These are phyloP conservation scores for Meghimatium bilineatum DNA, from an alignment of 2,888 invertebrate species.

Conservation along the genomic window DNA sequence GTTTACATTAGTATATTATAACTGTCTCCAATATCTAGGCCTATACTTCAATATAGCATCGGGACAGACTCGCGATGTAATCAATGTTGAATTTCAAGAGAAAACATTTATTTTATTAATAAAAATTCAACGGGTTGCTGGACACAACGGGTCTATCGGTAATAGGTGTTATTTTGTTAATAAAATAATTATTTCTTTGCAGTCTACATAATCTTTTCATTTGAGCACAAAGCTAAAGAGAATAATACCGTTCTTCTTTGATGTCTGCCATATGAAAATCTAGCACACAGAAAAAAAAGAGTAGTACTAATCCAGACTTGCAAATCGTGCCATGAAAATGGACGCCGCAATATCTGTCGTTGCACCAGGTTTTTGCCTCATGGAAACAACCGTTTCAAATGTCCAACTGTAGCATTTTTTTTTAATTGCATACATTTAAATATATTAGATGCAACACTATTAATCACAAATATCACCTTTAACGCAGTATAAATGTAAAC, in stretches of 20 bases:
- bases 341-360: conserved; percentile 11
- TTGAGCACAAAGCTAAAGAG: conserved; percentile 18
- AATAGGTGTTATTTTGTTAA: not conserved
- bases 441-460: not conserved
- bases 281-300: conserved; percentile 29
- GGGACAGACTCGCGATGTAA: no score
- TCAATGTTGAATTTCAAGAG: no score
- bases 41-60: no score
- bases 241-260: conserved; percentile 24
- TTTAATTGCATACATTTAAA: not conserved
- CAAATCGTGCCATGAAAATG: conserved; percentile 16
- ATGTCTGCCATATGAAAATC: conserved; percentile 10
- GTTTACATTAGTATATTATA: no score
- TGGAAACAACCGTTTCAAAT: not conserved
- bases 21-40: no score
- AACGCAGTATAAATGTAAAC: not conserved
- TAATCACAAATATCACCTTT: not conserved
- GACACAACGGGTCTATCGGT: not conserved
- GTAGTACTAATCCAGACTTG: conserved; percentile 4
- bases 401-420: not conserved
- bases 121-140: not conserved
- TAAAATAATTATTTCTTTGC: no score
- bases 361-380: conserved; percentile 12
- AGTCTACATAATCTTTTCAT: not conserved
- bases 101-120: no score